Evolutionary conservation across 2,113 vertebrate species (phyloP).

Genomic region (Salvelinus sp.): DNA sequence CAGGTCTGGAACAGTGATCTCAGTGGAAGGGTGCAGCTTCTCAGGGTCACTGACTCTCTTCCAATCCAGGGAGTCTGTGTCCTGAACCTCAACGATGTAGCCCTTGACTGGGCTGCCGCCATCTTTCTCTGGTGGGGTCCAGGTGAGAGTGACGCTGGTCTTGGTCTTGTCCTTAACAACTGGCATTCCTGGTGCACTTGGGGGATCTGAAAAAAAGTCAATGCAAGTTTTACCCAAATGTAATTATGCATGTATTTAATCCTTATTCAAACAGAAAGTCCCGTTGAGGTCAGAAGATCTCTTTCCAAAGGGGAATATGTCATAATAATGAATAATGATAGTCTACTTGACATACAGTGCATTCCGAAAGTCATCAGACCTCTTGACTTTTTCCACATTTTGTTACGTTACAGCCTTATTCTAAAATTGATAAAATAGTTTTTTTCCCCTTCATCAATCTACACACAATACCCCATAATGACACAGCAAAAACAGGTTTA

Average conservation of each 20-base stretch:
- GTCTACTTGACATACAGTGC: too few relatives aligned
- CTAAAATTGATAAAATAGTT: too few relatives aligned
- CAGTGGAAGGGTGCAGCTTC: conserved; percentile 85
- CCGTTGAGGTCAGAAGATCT: too few relatives aligned
- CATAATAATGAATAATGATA: too few relatives aligned
- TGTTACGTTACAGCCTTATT: too few relatives aligned
- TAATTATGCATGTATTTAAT: neutral
- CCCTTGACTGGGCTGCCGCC: conserved; percentile 94
- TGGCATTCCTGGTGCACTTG: conserved; percentile 82
- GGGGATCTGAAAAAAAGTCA: conserved; percentile 76
- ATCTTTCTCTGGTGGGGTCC: conserved; percentile 91
- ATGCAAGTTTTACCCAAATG: neutral
- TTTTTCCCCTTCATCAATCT: too few relatives aligned
- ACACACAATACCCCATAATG: too few relatives aligned
- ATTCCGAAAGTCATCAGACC: too few relatives aligned
- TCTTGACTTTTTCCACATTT: too few relatives aligned
- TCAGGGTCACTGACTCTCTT: conserved; percentile 87
- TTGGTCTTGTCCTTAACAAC: conserved; percentile 92
- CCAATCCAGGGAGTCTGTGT: conserved; percentile 93
- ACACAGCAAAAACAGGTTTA: too few relatives aligned
- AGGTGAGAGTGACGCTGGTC: conserved; percentile 84
- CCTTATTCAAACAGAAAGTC: neutral
- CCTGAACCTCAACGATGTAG: conserved; percentile 95
- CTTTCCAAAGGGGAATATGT: too few relatives aligned
- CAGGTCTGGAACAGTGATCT: conserved; percentile 86